Conservation (phyloP, 1,140 invertebrate species). For the Panagrolaimus sp. region DNA sequence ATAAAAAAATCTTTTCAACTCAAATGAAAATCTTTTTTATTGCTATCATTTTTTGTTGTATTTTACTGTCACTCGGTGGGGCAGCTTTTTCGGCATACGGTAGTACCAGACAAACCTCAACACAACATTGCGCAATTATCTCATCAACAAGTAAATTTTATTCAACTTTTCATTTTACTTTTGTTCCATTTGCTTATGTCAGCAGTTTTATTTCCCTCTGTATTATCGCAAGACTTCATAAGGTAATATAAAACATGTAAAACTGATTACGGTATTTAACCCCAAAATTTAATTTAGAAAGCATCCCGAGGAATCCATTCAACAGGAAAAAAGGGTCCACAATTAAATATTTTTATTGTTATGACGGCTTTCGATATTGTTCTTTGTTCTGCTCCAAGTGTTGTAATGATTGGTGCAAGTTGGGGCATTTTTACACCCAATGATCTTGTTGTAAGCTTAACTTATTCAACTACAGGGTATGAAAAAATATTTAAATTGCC, state of each 20-base stretch:
- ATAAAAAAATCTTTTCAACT: conserved; percentile 23
- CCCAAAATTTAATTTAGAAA: not conserved
- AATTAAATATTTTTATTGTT: conserved; percentile 23
- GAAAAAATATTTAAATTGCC: not conserved
- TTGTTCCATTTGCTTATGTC: conserved; percentile 22
- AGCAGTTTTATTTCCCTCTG: conserved; percentile 15
- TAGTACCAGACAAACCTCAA: not conserved
- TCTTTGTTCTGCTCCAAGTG: conserved; percentile 22
- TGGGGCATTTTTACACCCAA: conserved; percentile 11
- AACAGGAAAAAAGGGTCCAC: conserved; percentile 17
- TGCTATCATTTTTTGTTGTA: not conserved
- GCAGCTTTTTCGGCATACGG: conserved; percentile 23
- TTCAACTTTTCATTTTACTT: conserved; percentile 25
- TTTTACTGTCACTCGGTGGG: conserved; percentile 16
- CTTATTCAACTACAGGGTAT: conserved; percentile 11
- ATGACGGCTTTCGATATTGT: conserved; percentile 31
- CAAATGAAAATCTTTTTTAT: conserved; percentile 14
- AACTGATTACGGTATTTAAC: not conserved
- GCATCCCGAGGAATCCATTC: not conserved
- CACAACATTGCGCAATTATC: conserved; percentile 27
- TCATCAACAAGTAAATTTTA: conserved; percentile 18
- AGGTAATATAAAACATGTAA: not conserved
- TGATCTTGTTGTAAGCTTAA: conserved; percentile 14
- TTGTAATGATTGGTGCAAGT: conserved; percentile 23
- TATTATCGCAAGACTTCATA: conserved; percentile 14